phyloP scores from a whole-genome alignment of 2,888 invertebrate genomes.

The Acronicta leporina region DNA sequence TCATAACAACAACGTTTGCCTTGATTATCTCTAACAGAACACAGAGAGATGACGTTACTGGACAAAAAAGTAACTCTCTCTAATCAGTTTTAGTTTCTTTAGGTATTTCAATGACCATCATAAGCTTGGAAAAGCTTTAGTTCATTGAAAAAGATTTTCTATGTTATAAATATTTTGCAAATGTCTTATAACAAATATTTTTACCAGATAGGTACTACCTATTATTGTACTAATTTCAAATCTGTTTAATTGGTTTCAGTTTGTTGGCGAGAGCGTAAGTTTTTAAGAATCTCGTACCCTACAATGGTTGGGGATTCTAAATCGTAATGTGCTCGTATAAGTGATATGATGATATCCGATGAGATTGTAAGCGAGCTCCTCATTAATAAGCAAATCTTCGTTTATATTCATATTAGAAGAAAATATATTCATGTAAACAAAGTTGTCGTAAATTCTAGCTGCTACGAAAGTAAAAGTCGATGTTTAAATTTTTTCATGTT shows the following conservation, averaged over 20 bases:
- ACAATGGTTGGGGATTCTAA: conserved; percentile 41
- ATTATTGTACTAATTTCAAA: conserved; percentile 4
- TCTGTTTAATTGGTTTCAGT: conserved; percentile 8
- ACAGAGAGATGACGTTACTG: conserved; percentile 34
- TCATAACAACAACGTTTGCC: conserved; percentile 60
- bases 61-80: background rate
- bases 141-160: too few relatives aligned
- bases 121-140: background rate
- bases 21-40: conserved; percentile 46
- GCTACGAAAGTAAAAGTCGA: background rate
- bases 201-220: background rate
- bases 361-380: conserved; percentile 61
- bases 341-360: conserved; percentile 55
- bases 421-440: conserved; percentile 50
- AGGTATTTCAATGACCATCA: background rate
- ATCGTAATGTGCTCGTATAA: conserved; percentile 53
- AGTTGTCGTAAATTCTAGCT: conserved; percentile 14
- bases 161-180: too few relatives aligned
- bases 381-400: conserved; percentile 69
- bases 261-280: conserved; percentile 21
- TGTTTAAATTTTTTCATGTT: conserved; percentile 5
- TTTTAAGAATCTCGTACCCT: conserved; percentile 21
- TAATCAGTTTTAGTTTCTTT: background rate
- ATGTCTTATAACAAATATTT: background rate
- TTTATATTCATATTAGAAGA: conserved; percentile 57